Conservation (phyloP, 2,113 vertebrate genomes). For the Ammodytes dubius region DNA sequence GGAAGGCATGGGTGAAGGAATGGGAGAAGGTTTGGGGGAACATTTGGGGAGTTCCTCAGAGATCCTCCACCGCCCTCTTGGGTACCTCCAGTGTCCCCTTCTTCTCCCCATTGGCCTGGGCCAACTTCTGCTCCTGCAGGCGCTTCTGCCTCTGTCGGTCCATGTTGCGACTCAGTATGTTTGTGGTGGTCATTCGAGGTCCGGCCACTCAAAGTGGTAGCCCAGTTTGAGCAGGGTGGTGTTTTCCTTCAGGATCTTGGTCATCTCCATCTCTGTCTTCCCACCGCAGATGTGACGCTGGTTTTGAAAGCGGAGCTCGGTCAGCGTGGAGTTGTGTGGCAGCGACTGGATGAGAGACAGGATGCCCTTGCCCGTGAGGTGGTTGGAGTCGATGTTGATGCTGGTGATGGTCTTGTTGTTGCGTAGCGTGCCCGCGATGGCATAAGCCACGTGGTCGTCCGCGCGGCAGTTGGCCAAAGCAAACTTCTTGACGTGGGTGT, state of each 20-base stretch:
- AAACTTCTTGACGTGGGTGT: conserved; percentile 89
- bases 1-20: conserved; percentile 83
- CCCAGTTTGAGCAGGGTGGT: conserved; percentile 95
- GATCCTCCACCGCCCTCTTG: conserved; percentile 76
- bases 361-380: conserved; percentile 95
- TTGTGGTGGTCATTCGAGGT: conserved; percentile 96
- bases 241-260: conserved; percentile 95
- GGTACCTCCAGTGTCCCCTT: conserved; percentile 90
- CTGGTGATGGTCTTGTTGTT: conserved; percentile 92
- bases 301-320: conserved; percentile 98
- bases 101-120: conserved; percentile 89
- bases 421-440: conserved; percentile 91
- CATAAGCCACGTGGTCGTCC: conserved; percentile 95
- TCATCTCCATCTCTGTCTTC: conserved; percentile 98
- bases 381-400: conserved; percentile 98
- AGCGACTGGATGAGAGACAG: conserved; percentile 94
- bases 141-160: conserved; percentile 95
- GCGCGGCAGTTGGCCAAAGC: conserved; percentile 95
- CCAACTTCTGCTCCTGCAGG: conserved; percentile 93
- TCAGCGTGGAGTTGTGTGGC: conserved; percentile 91
- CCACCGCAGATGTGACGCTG: conserved; percentile 98
- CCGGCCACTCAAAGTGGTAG: conserved; percentile 96
- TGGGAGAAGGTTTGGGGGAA: conserved; percentile 87
- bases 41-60: conserved; percentile 86
- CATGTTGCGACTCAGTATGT: conserved; percentile 97